These are phyloP conservation scores for Lepidostoma basale DNA, from an alignment of 1,140 invertebrate species.

Conservation along the genomic window DNA sequence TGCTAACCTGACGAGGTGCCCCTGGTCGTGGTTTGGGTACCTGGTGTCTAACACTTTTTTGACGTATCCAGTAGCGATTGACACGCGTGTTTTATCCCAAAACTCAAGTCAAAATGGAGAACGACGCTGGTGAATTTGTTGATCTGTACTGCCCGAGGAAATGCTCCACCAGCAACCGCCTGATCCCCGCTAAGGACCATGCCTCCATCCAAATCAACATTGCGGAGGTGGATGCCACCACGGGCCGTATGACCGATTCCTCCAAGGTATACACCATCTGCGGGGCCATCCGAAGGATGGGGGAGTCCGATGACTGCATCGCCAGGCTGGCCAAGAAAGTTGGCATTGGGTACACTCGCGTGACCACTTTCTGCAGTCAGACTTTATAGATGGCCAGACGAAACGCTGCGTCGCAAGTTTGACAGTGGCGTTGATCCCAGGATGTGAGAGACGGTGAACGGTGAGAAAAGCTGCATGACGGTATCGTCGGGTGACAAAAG, in stretches of 20 bases:
- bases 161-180: slow-evolving; percentile 98
- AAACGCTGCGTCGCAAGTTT: no score
- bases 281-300: slow-evolving; percentile 96
- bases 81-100: slow-evolving; percentile 27
- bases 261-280: slow-evolving; percentile 96
- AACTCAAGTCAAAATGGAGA: slow-evolving; percentile 81
- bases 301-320: slow-evolving; percentile 97
- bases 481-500: no score
- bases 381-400: no score
- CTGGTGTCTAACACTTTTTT: no score
- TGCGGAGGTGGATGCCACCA: slow-evolving; percentile 94
- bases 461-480: no score
- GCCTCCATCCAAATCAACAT: slow-evolving; percentile 97
- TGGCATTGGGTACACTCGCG: no score
- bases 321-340: slow-evolving; percentile 93
- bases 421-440: no score
- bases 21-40: no score
- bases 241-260: slow-evolving; percentile 88
- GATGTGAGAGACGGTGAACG: no score
- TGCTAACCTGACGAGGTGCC: no score
- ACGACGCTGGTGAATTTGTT: slow-evolving; percentile 96
- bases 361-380: no score
- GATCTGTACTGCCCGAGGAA: slow-evolving; percentile 98
- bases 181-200: slow-evolving; percentile 98
- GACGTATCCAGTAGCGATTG: slow-evolving; percentile 26